Percentiles rank a stretch among this genome's conserved stretches.
phyloP scores from a whole-genome alignment of 2,797 vertebrate species.

The Chaenodraco wilsoni region DNA sequence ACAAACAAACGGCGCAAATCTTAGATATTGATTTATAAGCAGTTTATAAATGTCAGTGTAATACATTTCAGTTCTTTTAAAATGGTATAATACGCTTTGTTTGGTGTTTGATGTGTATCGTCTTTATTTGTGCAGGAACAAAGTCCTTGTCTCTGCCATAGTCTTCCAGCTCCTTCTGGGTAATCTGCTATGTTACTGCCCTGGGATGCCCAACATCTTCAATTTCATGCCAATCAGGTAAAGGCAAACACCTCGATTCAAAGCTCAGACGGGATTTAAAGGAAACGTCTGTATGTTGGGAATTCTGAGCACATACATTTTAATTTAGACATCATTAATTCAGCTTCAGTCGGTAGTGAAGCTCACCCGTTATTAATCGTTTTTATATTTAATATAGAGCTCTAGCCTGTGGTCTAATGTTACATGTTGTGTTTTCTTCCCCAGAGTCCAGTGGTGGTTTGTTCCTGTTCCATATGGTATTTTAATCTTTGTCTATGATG shows the following conservation, averaged over 20 bases:
- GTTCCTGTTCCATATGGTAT: constrained; percentile 88
- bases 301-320: background rate
- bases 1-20: background rate
- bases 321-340: background rate
- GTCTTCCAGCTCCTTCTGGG: constrained; percentile 89
- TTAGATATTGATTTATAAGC: background rate
- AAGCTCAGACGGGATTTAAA: constrained; percentile 1
- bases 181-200: constrained; percentile 92
- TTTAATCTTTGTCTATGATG: constrained; percentile 90
- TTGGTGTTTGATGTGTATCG: background rate
- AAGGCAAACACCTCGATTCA: constrained; percentile 6
- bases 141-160: constrained; percentile 86
- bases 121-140: constrained; percentile 80
- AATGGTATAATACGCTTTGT: background rate
- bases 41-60: background rate
- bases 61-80: background rate
- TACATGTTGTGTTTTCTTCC: constrained; percentile 13
- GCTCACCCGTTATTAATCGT: background rate
- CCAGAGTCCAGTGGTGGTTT: constrained; percentile 91
- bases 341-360: too few species aligned
- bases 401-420: background rate
- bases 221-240: constrained; percentile 95
- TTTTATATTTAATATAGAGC: background rate
- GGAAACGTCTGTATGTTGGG: background rate
- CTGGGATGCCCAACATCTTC: constrained; percentile 92